These are phyloP conservation scores for Cydia splendana DNA, from an alignment of 1,140 invertebrate species.

Conservation along the genomic window DNA sequence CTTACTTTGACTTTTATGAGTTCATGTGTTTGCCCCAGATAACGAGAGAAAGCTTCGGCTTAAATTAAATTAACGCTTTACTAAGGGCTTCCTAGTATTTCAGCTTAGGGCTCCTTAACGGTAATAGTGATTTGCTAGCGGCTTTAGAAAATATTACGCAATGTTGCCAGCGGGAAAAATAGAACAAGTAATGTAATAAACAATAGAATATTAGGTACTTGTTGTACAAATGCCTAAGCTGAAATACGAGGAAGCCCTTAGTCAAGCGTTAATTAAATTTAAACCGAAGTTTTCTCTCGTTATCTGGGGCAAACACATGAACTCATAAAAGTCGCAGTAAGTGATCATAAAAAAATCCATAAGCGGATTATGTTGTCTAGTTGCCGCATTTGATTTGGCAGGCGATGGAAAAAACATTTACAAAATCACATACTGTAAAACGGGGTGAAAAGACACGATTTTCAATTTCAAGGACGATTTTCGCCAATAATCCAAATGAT, in stretches of 20 bases:
- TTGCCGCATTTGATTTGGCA: constrained; percentile 12
- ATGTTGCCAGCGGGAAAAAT: background rate
- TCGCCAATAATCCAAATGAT: too few species aligned
- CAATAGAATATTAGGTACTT: too few species aligned
- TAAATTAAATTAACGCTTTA: constrained; percentile 9
- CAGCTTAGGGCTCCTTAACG: background rate
- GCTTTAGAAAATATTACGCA: background rate
- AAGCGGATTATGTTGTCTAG: background rate
- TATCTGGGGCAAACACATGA: constrained; percentile 27
- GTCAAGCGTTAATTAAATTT: constrained; percentile 1
- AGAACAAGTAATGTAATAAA: too few species aligned
- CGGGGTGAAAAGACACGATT: too few species aligned
- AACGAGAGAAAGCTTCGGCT: constrained; percentile 1
- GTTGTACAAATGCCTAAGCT: too few species aligned
- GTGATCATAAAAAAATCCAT: constrained; percentile 18
- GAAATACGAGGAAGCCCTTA: background rate
- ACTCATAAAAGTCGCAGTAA: constrained; percentile 19
- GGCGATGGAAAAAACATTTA: background rate
- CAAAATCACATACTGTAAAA: too few species aligned
- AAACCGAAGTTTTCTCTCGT: background rate
- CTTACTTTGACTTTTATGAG: constrained; percentile 20
- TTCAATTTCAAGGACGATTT: too few species aligned
- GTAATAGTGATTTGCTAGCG: background rate
- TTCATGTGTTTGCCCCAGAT: constrained; percentile 26
- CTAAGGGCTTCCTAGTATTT: background rate